Evolutionary conservation across 2,797 vertebrate genomes (phyloP), one percentile per base, ranked within the genome.

Genomic region (Sciaenops ocellatus): DNA sequence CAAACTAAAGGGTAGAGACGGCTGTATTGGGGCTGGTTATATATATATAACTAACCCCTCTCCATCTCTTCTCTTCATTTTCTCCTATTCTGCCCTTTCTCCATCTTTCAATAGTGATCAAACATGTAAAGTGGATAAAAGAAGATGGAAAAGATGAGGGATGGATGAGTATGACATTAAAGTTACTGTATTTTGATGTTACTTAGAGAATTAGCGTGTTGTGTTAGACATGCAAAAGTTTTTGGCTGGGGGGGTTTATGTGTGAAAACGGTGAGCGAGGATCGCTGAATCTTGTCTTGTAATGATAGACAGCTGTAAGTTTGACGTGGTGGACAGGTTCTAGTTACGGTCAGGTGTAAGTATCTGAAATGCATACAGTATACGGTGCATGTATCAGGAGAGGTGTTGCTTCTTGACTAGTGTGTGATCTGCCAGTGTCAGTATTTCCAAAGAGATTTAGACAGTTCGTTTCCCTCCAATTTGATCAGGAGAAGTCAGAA

Each of bases 21-120:
- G 69, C 73, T 80, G 65, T 63, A 76, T 82, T 68, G 85, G 86
- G 80, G 86, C 69, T 84, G 84, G 83, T 85, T 85, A 8, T 80
- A 83, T 85, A 8, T 80, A 83, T 73, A 79, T 76, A 89, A 91
- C 83, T 91, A 88, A 91, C 87, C 83, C 85, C 88, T 89, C 78
- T 90, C 79, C 84, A 78, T 85, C 70, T 89, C 70, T 87, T 85
- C 85, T 86, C 81, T 87, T 90, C 83, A 86, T 84, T 90, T 83
- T 85, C 89, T 88, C 78, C 83, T 87, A 85, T 90, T 92, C 88
- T 91, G 84, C 87, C 78, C 85, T 92, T 85, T 91, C 89, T 88
- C 89, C 90, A 82, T 92, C 87, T 91, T 90, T 91, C 89, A 92
- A 84, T 90, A 94, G 90, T 87, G 86, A 85, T 94, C 85, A 93